Percentiles rank a stretch among this genome's conserved stretches.
Evolutionary conservation across 1,140 invertebrate species (phyloP).

Genomic region (Pseudomyrmex cubaensis): DNA sequence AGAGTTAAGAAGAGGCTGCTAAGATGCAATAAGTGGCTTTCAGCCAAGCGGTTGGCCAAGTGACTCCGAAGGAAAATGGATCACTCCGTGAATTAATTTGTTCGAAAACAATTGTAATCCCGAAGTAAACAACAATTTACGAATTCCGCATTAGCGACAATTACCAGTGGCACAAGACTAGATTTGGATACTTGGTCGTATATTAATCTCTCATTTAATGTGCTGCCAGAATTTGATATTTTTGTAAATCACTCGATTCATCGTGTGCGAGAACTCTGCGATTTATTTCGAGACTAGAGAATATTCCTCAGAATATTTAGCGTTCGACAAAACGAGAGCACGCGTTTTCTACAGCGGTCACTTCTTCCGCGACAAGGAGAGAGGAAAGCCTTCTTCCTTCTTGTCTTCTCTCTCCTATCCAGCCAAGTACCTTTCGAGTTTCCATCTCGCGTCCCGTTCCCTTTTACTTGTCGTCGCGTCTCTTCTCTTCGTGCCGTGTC

Average conservation of each 20-base stretch:
- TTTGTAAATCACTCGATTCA: too few species aligned
- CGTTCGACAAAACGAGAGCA: slow-evolving; percentile 14
- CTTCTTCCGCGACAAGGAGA: slow-evolving; percentile 16
- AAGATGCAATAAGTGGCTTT: slow-evolving; percentile 83
- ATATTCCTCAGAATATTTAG: too few species aligned
- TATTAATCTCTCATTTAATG: too few species aligned
- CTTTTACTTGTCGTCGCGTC: slow-evolving; percentile 25
- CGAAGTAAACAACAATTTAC: too few species aligned
- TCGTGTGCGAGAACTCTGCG: too few species aligned
- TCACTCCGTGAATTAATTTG: slow-evolving; percentile 53
- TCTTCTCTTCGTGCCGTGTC: slow-evolving; percentile 26
- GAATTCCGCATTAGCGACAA: too few species aligned
- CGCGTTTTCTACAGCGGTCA: slow-evolving; percentile 23
- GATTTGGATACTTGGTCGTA: too few species aligned
- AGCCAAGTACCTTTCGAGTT: slow-evolving; percentile 67
- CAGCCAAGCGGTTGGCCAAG: slow-evolving; percentile 81
- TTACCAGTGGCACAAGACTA: too few species aligned
- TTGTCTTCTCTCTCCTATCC: slow-evolving; percentile 22
- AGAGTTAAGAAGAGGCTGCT: slow-evolving; percentile 84
- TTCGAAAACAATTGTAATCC: slow-evolving; percentile 1
- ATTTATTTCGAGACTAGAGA: too few species aligned
- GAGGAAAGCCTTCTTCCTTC: slow-evolving; percentile 71
- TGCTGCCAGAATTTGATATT: too few species aligned
- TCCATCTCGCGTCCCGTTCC: slow-evolving; percentile 22
- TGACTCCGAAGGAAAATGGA: slow-evolving; percentile 83